These are phyloP conservation scores for Paramuricea clavata DNA, from an alignment of 92 coral and sea anemone genomes.

Conservation along the genomic window DNA sequence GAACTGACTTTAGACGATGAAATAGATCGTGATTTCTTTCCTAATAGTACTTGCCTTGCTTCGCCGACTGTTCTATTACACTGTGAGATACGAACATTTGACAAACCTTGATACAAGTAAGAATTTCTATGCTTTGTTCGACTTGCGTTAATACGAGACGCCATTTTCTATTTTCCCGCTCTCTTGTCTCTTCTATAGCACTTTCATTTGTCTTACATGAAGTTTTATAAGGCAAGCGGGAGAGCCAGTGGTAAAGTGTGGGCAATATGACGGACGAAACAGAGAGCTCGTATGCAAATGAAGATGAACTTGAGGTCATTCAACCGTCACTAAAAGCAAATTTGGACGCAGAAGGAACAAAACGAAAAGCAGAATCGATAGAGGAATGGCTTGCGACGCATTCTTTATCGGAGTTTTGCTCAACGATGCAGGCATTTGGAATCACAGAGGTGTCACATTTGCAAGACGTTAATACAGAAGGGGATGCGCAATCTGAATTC, in stretches of 20 bases:
- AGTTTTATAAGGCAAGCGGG: too few relatives aligned
- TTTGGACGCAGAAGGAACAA: slow-evolving; percentile 14
- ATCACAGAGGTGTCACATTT: slow-evolving; percentile 47
- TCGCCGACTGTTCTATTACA: slow-evolving; percentile 53
- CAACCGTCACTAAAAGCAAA: slow-evolving; percentile 16
- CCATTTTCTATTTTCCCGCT: too few relatives aligned
- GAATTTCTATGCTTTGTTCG: slow-evolving; percentile 65
- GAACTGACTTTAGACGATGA: slow-evolving; percentile 57
- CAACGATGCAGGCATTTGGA: slow-evolving; percentile 54
- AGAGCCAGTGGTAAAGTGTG: too few relatives aligned
- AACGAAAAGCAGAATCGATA: slow-evolving; percentile 41
- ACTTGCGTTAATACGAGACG: slow-evolving; percentile 8
- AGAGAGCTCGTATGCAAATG: slow-evolving; percentile 25
- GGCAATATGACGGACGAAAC: slow-evolving; percentile 34
- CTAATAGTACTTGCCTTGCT: too few relatives aligned
- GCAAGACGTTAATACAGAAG: slow-evolving; percentile 39
- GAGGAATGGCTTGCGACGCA: slow-evolving; percentile 25
- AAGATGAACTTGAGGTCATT: slow-evolving; percentile 14
- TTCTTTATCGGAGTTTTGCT: slow-evolving; percentile 28
- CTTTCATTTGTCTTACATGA: too few relatives aligned
- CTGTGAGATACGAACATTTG: slow-evolving; percentile 46
- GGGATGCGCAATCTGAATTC: slow-evolving; percentile 48
- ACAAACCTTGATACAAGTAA: slow-evolving; percentile 46
- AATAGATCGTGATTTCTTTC: too few relatives aligned
- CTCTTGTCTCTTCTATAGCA: too few relatives aligned